These are phyloP conservation scores for Scolopax mira DNA, from an alignment of 2,113 vertebrate genomes.

Conservation along the genomic window DNA sequence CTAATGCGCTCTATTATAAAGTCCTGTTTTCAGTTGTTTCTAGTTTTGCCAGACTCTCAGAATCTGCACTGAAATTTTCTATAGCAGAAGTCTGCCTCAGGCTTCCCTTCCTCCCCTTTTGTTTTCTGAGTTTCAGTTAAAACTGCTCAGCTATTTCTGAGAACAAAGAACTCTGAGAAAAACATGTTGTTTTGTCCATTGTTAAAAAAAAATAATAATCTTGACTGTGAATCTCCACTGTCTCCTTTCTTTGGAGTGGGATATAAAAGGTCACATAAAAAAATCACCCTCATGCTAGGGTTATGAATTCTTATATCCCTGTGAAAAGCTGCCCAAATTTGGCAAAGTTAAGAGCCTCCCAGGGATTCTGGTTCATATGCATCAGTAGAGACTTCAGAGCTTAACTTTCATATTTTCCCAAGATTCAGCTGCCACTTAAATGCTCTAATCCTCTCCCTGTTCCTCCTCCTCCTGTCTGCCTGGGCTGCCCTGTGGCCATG, in stretches of 20 bases:
- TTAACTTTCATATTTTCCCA: conserved; percentile 51
- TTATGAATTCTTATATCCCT: background rate
- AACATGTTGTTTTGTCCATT: conserved; percentile 47
- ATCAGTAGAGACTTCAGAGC: conserved; percentile 61
- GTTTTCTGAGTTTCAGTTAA: conserved; percentile 51
- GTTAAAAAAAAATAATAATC: background rate
- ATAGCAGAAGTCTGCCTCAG: conserved; percentile 45
- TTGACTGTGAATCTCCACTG: background rate
- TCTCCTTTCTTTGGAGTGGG: background rate
- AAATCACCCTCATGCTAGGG: background rate
- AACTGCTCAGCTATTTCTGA: conserved; percentile 52
- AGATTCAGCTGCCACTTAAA: conserved; percentile 49
- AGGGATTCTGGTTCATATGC: conserved; percentile 52
- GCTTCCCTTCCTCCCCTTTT: conserved; percentile 48
- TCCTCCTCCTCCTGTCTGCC: background rate
- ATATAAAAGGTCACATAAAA: conserved; percentile 22
- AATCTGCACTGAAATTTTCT: conserved; percentile 49
- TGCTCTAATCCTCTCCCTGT: background rate
- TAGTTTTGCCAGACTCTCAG: conserved; percentile 18
- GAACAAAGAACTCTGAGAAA: conserved; percentile 44
- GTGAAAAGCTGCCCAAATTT: conserved; percentile 51
- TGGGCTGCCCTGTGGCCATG: conserved; percentile 46
- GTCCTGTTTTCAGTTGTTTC: conserved; percentile 25
- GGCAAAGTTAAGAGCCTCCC: conserved; percentile 51
- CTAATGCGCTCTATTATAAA: conserved; percentile 14